These are phyloP conservation scores for Parazoanthus swiftii DNA, from an alignment of 92 coral and sea anemone genomes.

Conservation along the genomic window DNA sequence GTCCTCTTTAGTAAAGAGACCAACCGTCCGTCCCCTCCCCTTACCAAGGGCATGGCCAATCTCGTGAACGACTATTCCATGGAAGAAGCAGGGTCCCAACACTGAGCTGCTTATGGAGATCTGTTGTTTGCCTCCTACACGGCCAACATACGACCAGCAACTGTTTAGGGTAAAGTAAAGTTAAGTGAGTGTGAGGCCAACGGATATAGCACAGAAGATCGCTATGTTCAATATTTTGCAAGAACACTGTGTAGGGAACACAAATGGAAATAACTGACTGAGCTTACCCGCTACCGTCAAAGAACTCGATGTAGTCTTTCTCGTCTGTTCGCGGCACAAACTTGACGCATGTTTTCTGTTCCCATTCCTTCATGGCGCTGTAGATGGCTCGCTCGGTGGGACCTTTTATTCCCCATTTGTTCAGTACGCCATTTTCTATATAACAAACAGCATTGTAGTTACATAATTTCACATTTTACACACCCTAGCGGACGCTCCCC, in stretches of 20 bases:
- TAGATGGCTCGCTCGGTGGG: conserved; percentile 80
- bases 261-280: neutral
- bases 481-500: no score
- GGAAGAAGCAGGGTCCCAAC: conserved; percentile 61
- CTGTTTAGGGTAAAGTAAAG: conserved; percentile 33
- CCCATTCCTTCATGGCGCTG: conserved; percentile 92
- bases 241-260: neutral
- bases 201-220: no score
- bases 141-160: conserved; percentile 91
- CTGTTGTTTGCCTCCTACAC: conserved; percentile 72
- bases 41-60: conserved; percentile 90
- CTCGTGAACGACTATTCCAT: conserved; percentile 87
- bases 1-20: no score
- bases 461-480: no score
- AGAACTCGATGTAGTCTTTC: conserved; percentile 82
- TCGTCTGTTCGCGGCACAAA: conserved; percentile 84
- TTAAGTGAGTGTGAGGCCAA: no score
- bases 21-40: neutral
- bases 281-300: conserved; percentile 67
- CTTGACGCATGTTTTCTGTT: conserved; percentile 79
- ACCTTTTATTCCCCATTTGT: conserved; percentile 66
- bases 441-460: neutral
- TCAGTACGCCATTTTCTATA: conserved; percentile 62
- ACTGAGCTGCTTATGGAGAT: conserved; percentile 71
- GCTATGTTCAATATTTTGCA: no score